These are phyloP conservation scores for Crypturellus undulatus DNA, from an alignment of 2,113 vertebrate species.

Conservation along the genomic window DNA sequence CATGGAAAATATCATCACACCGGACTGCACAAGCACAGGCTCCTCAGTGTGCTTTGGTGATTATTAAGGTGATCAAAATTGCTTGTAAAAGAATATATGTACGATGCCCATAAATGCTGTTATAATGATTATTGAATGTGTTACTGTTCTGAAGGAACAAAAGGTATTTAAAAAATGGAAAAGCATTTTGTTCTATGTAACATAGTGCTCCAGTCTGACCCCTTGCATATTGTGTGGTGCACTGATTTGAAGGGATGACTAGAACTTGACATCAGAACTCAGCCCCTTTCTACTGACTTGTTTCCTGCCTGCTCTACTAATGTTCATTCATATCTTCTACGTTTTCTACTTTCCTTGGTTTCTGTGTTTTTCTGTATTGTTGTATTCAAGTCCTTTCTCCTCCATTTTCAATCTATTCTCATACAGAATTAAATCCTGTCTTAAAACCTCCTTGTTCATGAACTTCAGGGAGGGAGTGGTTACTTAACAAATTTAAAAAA, in stretches of 20 bases:
- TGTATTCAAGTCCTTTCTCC: neutral
- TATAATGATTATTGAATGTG: neutral
- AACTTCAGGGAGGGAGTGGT: neutral
- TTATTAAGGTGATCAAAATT: neutral
- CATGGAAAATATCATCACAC: neutral
- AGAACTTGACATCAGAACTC: neutral
- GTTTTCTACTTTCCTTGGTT: neutral
- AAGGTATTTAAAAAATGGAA: neutral
- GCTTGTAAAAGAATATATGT: neutral
- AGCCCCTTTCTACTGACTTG: neutral
- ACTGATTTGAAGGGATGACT: neutral
- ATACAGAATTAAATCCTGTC: neutral
- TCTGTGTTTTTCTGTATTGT: neutral
- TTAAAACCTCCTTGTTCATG: neutral
- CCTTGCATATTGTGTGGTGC: neutral
- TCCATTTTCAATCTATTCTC: rapidly evolving
- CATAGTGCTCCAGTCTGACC: neutral
- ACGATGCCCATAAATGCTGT: neutral
- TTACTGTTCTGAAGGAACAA: neutral
- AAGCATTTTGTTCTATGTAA: rapidly evolving
- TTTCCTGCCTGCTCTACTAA: neutral
- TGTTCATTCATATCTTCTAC: no score
- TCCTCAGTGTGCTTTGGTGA: neutral
- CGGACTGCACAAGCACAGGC: neutral
- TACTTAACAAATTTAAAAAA: neutral